These are phyloP conservation scores for Chionoecetes opilio DNA, from an alignment of 1,140 invertebrate genomes.

Conservation along the genomic window DNA sequence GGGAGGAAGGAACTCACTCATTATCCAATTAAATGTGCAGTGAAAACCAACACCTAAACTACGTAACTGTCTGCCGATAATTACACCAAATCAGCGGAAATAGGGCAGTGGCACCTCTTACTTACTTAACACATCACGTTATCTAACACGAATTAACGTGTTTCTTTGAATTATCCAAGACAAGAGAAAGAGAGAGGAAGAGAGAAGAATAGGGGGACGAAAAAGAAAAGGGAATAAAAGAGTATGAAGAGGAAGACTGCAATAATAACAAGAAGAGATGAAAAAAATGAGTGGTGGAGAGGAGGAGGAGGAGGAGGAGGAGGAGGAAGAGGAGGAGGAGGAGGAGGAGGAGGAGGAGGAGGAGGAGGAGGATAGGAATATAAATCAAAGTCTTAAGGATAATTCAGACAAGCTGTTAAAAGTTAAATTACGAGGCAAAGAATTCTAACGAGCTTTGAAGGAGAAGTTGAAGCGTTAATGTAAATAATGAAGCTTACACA, in stretches of 20 bases:
- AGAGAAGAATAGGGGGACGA: neutral
- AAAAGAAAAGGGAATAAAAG: neutral
- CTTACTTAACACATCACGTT: no score
- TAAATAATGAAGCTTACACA: neutral
- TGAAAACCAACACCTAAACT: neutral
- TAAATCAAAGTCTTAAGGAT: no score
- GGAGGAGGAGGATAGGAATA: neutral
- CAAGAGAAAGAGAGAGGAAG: no score
- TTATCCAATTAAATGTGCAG: neutral
- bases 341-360: neutral
- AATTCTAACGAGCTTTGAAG: no score
- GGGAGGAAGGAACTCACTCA: neutral
- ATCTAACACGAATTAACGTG: no score
- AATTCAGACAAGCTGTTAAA: no score
- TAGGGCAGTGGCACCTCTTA: no score
- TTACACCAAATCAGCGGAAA: neutral
- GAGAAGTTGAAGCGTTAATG: neutral
- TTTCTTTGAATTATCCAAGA: no score
- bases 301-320: slow-evolving; percentile 10
- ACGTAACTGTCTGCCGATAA: neutral
- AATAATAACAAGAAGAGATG: neutral
- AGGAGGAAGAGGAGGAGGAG: neutral
- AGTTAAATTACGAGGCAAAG: no score
- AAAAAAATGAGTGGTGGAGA: slow-evolving; percentile 45
- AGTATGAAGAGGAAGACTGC: neutral